A percentile compares a stretch with the other conserved stretches of the same genome.
phyloP scores from a whole-genome alignment of 2,113 vertebrate species.

The Anguilla rostrata region DNA sequence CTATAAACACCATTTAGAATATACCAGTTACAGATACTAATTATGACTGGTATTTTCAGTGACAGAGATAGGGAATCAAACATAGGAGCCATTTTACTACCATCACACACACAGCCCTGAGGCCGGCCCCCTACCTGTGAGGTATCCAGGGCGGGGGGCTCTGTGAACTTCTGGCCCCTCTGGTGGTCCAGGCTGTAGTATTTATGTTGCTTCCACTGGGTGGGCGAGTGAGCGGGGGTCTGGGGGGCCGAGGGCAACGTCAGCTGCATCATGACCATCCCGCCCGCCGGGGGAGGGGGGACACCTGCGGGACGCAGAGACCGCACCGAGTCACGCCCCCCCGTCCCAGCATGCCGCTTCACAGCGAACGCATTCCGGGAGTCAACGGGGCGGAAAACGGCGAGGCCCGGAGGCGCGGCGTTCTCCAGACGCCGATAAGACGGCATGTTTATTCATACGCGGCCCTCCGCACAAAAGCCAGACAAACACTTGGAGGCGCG shows the following conservation, averaged over 20 bases:
- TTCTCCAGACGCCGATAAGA: background rate
- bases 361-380: background rate
- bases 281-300: slow-evolving; percentile 70
- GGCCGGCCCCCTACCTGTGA: slow-evolving; percentile 75
- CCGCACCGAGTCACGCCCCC: background rate
- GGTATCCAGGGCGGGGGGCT: slow-evolving; percentile 74
- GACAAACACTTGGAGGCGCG: too few species aligned
- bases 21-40: background rate
- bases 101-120: background rate
- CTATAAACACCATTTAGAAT: background rate
- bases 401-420: background rate
- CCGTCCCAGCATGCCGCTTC: background rate
- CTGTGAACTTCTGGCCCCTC: slow-evolving; percentile 77
- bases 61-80: background rate
- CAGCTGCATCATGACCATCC: slow-evolving; percentile 95
- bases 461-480: background rate
- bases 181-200: slow-evolving; percentile 84
- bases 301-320: slow-evolving; percentile 56
- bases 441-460: background rate
- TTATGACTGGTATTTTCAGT: background rate
- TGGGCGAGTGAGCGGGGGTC: slow-evolving; percentile 80
- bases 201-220: slow-evolving; percentile 88
- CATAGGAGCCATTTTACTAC: background rate
- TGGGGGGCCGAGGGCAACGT: slow-evolving; percentile 79
- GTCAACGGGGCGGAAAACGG: background rate